Conservation (phyloP, 2,888 invertebrate species). For the Encarsia formosa region DNA sequence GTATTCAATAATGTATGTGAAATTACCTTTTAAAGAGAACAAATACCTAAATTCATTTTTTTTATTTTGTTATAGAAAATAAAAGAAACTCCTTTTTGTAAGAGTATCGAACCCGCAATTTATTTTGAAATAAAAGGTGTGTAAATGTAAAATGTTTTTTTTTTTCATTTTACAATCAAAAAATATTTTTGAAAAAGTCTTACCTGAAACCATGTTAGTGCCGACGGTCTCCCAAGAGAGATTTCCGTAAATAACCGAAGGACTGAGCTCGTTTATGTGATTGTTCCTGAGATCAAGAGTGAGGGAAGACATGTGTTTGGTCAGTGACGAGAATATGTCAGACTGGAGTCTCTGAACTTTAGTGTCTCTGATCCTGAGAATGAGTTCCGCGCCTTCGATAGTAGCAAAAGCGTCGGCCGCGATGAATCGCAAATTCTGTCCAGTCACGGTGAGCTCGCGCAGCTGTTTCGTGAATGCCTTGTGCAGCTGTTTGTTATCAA, state of each 20-base stretch:
- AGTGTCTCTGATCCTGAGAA: slow-evolving; percentile 73
- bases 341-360: slow-evolving; percentile 75
- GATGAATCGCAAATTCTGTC: slow-evolving; percentile 67
- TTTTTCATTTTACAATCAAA: not conserved
- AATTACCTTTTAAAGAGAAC: slow-evolving; percentile 6
- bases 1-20: slow-evolving; percentile 11
- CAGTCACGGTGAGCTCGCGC: slow-evolving; percentile 75
- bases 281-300: slow-evolving; percentile 82
- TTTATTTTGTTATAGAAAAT: slow-evolving; percentile 15
- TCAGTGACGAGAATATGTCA: slow-evolving; percentile 72
- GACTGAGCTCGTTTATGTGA: slow-evolving; percentile 75
- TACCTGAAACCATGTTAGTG: slow-evolving; percentile 79
- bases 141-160: slow-evolving; percentile 6
- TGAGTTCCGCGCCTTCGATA: slow-evolving; percentile 71
- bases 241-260: slow-evolving; percentile 83
- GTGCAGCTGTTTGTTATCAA: slow-evolving; percentile 73
- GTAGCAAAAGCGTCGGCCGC: slow-evolving; percentile 74
- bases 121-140: slow-evolving; percentile 25
- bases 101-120: slow-evolving; percentile 10
- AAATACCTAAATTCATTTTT: slow-evolving; percentile 16
- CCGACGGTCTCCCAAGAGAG: slow-evolving; percentile 85
- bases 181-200: slow-evolving; percentile 37
- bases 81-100: slow-evolving; percentile 14
- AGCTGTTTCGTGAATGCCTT: slow-evolving; percentile 76
- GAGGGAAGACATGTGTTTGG: slow-evolving; percentile 70